Evolutionary conservation across 2,113 vertebrate genomes (phyloP), one percentile per base, ranked within the genome.

Genomic region (Mormyrus lacerda): DNA sequence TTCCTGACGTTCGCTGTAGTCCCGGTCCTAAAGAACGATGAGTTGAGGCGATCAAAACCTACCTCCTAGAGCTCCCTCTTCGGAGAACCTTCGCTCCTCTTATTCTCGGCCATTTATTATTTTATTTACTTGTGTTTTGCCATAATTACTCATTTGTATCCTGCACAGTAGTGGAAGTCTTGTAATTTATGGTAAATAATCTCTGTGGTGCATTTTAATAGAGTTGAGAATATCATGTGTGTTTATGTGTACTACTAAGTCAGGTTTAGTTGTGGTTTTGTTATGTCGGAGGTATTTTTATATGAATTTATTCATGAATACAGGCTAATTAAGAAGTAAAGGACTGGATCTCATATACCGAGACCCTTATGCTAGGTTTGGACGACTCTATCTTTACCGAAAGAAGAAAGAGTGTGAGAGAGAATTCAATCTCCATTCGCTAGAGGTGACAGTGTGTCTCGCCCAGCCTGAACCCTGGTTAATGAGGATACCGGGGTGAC

Each of bases 111-210:
- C 6, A 85, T 50, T 85, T 85, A 39, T 45, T 47, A 84, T 84
- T 84, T 84, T 84, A 84, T 84, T 84, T 84, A 84, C 82, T 19
- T 42, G 35, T 79, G 73, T 79, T 84, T 84, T 47, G 42, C 82
- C 2, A 1, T 84, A 84, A 47, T 84, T 45, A 84, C 10, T 84
- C 9, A 48, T 82, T 44, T 44, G 42, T 7, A 21, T 19, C 19
- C 19, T 47, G 82, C 82, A n/a, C 44, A 47, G 82, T 47, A 4
- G 82, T 24, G 19, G 35, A 79, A 42, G 31, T 79, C 35, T 42
- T 42, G 19, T 79, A 79, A 79, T 79, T 79, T 79, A 79, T 79
- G 73, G 73, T 79, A 79, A 79, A 79, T 42, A 79, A 79, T 17
- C 73, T 42, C 4, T 0, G 73, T 79, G 35, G 35, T 79, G 73